Evolutionary conservation across 1,140 invertebrate genomes (phyloP), one percentile per base, ranked within the genome.

Genomic region (Drosophila subobscura): DNA sequence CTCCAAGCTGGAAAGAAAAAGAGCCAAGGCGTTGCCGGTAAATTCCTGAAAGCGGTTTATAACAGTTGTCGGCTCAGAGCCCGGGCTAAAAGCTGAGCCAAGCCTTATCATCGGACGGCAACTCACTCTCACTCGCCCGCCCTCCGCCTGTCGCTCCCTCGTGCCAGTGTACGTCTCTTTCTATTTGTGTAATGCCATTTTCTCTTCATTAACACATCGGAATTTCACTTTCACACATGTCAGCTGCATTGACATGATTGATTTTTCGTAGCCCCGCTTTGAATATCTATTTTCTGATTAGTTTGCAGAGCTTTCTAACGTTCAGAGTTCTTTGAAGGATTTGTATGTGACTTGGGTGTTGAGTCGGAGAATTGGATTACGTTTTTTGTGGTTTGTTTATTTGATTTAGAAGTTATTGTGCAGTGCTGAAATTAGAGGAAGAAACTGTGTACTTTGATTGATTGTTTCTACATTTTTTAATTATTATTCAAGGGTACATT

Each of bases 171-270:
- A 46, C 45, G 57, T 71, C 67, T 71, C 49, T 68, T 54, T 47
- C 64, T 68, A 42, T 68, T 73, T 74, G 71, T 73, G 59, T 74
- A 74, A 65, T 73, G 61, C 53, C 58, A 71, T 70, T 84, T 84
- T 84, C 80, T 76, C 80, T 79, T 51, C 52, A 63, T 79, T 72
- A 73, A 55, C 79, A 77, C 46, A 65, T 73, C 40, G 77, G 71
- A 74, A 74, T 74, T 74, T 74, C 71, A 74, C 80, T 84, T 84
- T 84, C 67, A 73, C 80, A 84, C 80, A 68, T 65, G 63, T 80
- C 61, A 64, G 64, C 46, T 64, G 42, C 23, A 54, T 46, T 79
- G 60, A 70, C 20, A 46, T 33, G 49, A 77, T 77, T 63, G 53
- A 72, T 73, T 64, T 72, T 45, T 25, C 16, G 16, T 33, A 7